These are phyloP conservation scores for Eleutherodactylus coqui DNA, from an alignment of 2,797 vertebrate genomes.

Conservation along the genomic window DNA sequence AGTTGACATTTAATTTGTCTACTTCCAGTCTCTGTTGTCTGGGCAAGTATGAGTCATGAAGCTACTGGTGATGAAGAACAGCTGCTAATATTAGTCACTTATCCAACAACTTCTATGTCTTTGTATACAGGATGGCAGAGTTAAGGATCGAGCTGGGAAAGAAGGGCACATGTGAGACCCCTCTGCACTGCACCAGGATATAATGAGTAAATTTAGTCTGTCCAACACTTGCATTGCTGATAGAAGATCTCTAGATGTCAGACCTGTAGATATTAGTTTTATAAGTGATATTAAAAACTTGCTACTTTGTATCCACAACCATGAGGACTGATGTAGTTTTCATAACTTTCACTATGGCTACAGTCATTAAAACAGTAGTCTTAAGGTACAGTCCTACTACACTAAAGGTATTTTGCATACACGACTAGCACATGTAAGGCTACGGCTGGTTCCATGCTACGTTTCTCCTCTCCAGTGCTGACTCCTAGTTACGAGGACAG, in stretches of 20 bases:
- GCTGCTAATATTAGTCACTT: not conserved
- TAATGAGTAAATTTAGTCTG: not conserved
- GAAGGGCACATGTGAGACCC: not conserved
- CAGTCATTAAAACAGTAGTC: not conserved
- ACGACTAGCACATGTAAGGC: too few species aligned
- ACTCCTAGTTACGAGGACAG: too few species aligned
- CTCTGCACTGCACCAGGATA: not conserved
- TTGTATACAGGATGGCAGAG: not conserved
- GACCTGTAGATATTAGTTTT: not conserved
- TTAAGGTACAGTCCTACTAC: too few species aligned
- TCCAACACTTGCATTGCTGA: not conserved
- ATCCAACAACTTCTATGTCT: not conserved
- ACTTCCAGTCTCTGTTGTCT: constrained; percentile 1
- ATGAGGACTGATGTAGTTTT: too few species aligned
- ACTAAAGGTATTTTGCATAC: too few species aligned
- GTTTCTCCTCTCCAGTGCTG: too few species aligned
- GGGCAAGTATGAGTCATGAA: constrained; percentile 36
- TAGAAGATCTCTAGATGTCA: not conserved
- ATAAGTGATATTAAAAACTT: not conserved
- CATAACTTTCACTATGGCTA: not conserved
- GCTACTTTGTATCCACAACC: too few species aligned
- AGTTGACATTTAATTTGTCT: not conserved
- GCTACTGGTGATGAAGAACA: not conserved
- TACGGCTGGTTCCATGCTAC: too few species aligned
- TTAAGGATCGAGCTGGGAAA: not conserved